These are phyloP conservation scores for Amblyteles armatorius DNA, from an alignment of 2,888 invertebrate genomes.

Conservation along the genomic window DNA sequence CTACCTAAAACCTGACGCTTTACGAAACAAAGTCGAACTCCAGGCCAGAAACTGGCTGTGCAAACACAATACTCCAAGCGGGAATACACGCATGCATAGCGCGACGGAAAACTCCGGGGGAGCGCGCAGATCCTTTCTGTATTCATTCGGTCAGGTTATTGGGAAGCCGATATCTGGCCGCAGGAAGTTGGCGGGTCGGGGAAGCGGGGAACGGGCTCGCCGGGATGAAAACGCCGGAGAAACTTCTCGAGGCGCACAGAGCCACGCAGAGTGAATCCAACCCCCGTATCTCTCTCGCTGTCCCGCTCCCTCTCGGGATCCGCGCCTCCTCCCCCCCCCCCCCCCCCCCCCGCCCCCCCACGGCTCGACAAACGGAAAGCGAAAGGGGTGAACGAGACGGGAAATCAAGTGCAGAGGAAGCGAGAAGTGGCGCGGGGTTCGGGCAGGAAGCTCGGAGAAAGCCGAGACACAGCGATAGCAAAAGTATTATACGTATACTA, in stretches of 20 bases:
- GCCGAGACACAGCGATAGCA: slow-evolving; percentile 63
- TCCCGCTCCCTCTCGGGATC: slow-evolving; percentile 9
- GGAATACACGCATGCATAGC: slow-evolving; percentile 60
- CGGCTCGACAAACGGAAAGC: slow-evolving; percentile 53
- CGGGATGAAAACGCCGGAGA: slow-evolving; percentile 37
- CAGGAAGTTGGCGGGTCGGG: slow-evolving; percentile 75
- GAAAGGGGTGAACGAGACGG: slow-evolving; percentile 63
- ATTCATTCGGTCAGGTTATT: slow-evolving; percentile 82
- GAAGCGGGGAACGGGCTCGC: not conserved
- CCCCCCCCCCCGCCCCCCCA: slow-evolving; percentile 11
- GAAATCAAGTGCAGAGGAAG: slow-evolving; percentile 57
- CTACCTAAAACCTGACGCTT: slow-evolving; percentile 35
- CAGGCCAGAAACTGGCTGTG: slow-evolving; percentile 31
- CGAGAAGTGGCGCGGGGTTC: slow-evolving; percentile 40
- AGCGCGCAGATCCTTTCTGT: slow-evolving; percentile 67
- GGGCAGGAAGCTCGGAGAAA: slow-evolving; percentile 67
- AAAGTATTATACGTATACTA: slow-evolving; percentile 55
- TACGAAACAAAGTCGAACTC: slow-evolving; percentile 38
- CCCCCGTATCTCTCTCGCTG: slow-evolving; percentile 14
- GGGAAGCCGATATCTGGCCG: slow-evolving; percentile 84
- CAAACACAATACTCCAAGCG: slow-evolving; percentile 31
- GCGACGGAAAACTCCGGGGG: slow-evolving; percentile 59
- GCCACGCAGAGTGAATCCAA: slow-evolving; percentile 48
- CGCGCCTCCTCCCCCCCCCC: not conserved
- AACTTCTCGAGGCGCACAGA: slow-evolving; percentile 45